A percentile compares a stretch with the other conserved stretches of the same genome.
Conservation (phyloP, 2,113 vertebrate species). For the Boleophthalmus pectinirostris region DNA sequence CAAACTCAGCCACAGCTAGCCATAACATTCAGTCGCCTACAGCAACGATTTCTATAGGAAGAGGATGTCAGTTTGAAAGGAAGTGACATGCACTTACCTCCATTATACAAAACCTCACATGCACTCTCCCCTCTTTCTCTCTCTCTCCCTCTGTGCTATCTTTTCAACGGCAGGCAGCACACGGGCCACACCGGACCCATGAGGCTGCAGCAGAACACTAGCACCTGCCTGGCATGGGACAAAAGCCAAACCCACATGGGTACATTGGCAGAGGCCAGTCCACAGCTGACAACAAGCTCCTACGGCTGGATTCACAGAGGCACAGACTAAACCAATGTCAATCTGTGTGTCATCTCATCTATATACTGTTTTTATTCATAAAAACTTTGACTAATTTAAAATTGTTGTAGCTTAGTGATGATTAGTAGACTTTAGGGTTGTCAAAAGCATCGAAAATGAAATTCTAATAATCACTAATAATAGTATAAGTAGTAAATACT, state of each 20-base stretch:
- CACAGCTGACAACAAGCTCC: conserved; percentile 36
- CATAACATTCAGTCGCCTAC: conserved; percentile 56
- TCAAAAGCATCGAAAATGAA: too few relatives aligned
- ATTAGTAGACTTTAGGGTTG: too few relatives aligned
- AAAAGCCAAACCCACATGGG: conserved; percentile 72
- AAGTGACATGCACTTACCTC: conserved; percentile 75
- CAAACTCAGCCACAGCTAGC: conserved; percentile 51
- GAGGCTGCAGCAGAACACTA: conserved; percentile 77
- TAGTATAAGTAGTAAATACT: too few relatives aligned
- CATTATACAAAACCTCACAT: conserved; percentile 74
- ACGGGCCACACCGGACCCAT: conserved; percentile 70
- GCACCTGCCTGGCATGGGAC: conserved; percentile 76
- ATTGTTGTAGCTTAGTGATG: too few relatives aligned
- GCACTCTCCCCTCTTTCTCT: conserved; percentile 38
- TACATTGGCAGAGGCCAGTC: conserved; percentile 56
- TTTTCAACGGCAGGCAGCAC: conserved; percentile 77
- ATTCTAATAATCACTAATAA: too few relatives aligned
- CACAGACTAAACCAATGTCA: conserved; percentile 25
- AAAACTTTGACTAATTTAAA: too few relatives aligned
- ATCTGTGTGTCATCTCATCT: background rate
- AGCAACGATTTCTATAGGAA: conserved; percentile 55
- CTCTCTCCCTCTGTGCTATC: conserved; percentile 67
- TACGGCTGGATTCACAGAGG: conserved; percentile 30
- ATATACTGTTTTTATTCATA: too few relatives aligned
- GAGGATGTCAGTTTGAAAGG: conserved; percentile 59